Percentiles rank a stretch among this genome's conserved stretches.
phyloP scores from a whole-genome alignment of 2,113 vertebrate species.

The Xenus cinereus region DNA sequence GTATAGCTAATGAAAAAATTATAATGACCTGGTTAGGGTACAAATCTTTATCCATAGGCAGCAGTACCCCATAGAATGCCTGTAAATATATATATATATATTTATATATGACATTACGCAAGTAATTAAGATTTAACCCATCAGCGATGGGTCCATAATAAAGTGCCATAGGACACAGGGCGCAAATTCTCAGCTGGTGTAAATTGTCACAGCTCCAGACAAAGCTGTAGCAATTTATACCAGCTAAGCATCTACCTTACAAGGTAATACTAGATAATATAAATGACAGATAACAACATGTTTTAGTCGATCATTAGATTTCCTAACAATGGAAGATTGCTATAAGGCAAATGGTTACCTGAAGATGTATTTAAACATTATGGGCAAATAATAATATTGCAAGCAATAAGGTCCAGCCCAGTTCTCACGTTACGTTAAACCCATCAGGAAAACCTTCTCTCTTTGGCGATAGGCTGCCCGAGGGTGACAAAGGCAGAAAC shows the following conservation, averaged over 20 bases:
- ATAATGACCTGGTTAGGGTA: conserved; percentile 86
- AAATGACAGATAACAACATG: conserved; percentile 79
- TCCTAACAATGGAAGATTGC: conserved; percentile 84
- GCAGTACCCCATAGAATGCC: conserved; percentile 88
- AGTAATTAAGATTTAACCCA: conserved; percentile 95
- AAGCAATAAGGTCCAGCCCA: conserved; percentile 59
- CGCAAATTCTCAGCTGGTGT: conserved; percentile 47
- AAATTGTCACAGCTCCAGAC: conserved; percentile 39
- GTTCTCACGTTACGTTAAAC: conserved; percentile 17
- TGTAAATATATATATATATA: conserved; percentile 83
- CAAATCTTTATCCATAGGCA: conserved; percentile 96
- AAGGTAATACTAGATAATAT: conserved; percentile 80
- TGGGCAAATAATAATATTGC: conserved; percentile 82
- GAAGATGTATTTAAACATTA: conserved; percentile 86
- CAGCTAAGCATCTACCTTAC: conserved; percentile 59
- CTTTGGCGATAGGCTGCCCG: conserved; percentile 84
- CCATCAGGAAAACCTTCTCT: conserved; percentile 67
- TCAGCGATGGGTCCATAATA: conserved; percentile 88
- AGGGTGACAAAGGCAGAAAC: conserved; percentile 70
- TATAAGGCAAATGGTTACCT: conserved; percentile 97
- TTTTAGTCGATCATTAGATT: conserved; percentile 77
- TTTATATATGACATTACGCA: conserved; percentile 90
- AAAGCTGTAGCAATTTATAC: conserved; percentile 36
- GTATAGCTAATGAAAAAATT: conserved; percentile 81
- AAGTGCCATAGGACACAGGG: conserved; percentile 91